Percentiles rank a stretch among this genome's conserved stretches.
Conservation (phyloP, 2,113 vertebrate genomes). For the Eurypyga helias region DNA sequence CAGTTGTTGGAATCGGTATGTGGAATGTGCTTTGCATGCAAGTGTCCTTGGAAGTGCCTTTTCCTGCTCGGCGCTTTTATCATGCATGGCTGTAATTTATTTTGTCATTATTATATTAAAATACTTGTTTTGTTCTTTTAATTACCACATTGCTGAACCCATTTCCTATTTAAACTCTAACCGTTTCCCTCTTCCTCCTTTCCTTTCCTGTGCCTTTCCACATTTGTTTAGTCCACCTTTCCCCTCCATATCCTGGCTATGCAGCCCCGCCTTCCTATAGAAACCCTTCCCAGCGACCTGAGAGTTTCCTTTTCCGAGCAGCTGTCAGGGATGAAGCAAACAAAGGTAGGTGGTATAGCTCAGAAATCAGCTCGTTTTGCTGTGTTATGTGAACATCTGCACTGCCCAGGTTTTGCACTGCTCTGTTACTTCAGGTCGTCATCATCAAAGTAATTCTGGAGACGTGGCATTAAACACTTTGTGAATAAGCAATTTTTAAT, state of each 20-base stretch:
- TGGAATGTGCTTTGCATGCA: constrained; percentile 47
- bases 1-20: constrained; percentile 37
- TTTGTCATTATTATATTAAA: constrained; percentile 50
- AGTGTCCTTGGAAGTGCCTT: not conserved
- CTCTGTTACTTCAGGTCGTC: not conserved
- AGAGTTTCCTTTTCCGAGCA: constrained; percentile 92
- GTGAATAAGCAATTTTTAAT: not conserved
- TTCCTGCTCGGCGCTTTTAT: constrained; percentile 43
- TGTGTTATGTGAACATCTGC: not conserved
- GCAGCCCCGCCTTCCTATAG: constrained; percentile 78
- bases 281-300: constrained; percentile 81
- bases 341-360: constrained; percentile 81
- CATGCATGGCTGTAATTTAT: constrained; percentile 55
- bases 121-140: constrained; percentile 46
- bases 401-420: not conserved
- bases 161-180: constrained; percentile 47
- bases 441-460: not conserved
- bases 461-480: not conserved
- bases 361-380: not conserved
- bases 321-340: constrained; percentile 85
- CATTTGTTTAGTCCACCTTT: constrained; percentile 84
- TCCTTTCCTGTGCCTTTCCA: constrained; percentile 32
- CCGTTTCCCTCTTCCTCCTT: constrained; percentile 44
- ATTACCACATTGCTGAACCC: constrained; percentile 53
- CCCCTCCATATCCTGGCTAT: constrained; percentile 81